These are phyloP conservation scores for Ctenodactylus gundi DNA, from an alignment of 2,113 vertebrate genomes.

Conservation along the genomic window DNA sequence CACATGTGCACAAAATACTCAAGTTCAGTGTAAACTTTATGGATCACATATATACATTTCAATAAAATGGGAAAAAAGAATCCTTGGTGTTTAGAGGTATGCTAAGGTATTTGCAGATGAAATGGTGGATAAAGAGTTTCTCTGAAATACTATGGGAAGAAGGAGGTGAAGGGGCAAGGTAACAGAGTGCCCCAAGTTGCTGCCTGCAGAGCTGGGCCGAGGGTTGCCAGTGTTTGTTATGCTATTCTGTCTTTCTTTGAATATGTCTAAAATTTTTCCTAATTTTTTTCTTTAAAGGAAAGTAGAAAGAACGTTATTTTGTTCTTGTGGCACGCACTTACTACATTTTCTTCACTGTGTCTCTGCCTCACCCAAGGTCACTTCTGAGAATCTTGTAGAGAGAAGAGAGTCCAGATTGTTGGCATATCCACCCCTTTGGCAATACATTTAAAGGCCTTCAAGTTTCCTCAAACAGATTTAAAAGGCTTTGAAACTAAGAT, in stretches of 20 bases:
- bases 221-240: not conserved
- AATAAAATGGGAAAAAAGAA: too few species aligned
- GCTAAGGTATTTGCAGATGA: not conserved
- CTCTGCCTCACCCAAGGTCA: not conserved
- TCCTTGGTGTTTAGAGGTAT: not conserved
- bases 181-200: not conserved
- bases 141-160: not conserved
- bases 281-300: not conserved
- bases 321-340: not conserved
- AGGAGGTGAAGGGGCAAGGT: not conserved
- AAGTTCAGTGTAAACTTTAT: too few species aligned
- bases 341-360: not conserved
- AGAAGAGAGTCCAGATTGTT: not conserved
- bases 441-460: not conserved
- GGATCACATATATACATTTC: too few species aligned
- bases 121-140: not conserved
- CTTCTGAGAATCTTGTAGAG: not conserved
- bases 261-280: not conserved
- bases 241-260: not conserved
- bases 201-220: not conserved
- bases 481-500: constrained; percentile 10
- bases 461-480: not conserved
- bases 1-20: too few species aligned
- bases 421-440: not conserved
- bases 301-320: not conserved